Evolutionary conservation across 2,888 invertebrate genomes (phyloP).

Genomic region (Tiliacea citrago): DNA sequence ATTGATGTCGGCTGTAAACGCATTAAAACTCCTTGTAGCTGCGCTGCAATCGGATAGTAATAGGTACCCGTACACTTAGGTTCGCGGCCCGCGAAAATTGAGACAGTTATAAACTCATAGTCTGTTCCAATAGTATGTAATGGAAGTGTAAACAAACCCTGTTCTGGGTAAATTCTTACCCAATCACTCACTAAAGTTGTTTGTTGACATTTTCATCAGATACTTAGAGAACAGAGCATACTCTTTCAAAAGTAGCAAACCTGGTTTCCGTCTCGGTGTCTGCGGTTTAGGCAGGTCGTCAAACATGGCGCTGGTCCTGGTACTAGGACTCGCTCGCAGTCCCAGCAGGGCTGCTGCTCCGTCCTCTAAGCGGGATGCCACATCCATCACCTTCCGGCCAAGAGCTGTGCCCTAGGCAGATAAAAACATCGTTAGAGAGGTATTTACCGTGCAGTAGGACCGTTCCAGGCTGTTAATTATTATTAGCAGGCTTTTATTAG

Average conservation of each 20-base stretch:
- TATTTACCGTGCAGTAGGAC: no score
- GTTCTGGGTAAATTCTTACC: neutral
- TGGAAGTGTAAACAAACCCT: no score
- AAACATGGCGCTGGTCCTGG: constrained; percentile 65
- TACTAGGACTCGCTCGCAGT: constrained; percentile 67
- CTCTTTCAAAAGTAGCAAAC: neutral
- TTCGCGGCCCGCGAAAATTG: no score
- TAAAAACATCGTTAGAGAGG: no score
- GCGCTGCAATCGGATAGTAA: neutral
- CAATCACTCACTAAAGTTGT: neutral
- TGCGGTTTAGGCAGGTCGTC: constrained; percentile 67
- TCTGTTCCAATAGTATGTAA: no score
- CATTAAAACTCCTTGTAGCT: neutral
- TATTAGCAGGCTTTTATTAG: no score
- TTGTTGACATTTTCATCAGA: neutral
- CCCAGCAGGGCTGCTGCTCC: constrained; percentile 73
- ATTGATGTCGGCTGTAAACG: neutral
- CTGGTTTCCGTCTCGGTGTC: constrained; percentile 64
- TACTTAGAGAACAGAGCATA: neutral
- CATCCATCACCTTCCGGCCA: constrained; percentile 68
- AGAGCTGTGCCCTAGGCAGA: constrained; percentile 66
- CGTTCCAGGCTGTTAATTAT: no score
- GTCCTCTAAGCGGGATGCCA: constrained; percentile 68
- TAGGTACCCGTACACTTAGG: neutral
- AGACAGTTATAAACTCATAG: neutral